These are phyloP conservation scores for Nycticebus coucang DNA, from an alignment of 2,113 vertebrate genomes.

Conservation along the genomic window DNA sequence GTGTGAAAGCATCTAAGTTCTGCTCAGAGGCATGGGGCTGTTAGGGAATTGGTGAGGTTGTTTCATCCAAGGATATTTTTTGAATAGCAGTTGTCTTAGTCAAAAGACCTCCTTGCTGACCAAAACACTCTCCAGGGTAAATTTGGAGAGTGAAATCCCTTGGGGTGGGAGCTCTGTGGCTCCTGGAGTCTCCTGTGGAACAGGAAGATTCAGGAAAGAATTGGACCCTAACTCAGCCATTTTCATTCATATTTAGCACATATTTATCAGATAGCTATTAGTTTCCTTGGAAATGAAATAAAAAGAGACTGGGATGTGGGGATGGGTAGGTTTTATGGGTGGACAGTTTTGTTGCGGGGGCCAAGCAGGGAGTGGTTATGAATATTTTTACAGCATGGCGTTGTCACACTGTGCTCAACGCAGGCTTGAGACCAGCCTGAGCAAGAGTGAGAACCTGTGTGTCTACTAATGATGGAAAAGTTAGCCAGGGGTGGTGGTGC, in stretches of 20 bases:
- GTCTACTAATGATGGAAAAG: no score
- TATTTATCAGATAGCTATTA: not conserved
- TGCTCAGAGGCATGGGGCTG: not conserved
- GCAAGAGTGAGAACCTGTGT: no score
- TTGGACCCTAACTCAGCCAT: not conserved
- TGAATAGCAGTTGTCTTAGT: not conserved
- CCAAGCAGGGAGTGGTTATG: not conserved
- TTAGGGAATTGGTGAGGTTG: not conserved
- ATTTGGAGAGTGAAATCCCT: not conserved
- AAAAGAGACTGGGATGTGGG: not conserved
- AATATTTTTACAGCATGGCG: not conserved
- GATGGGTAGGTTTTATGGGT: not conserved
- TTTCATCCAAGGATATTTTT: not conserved
- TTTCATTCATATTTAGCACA: not conserved
- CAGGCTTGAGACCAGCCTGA: not conserved
- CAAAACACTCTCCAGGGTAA: not conserved
- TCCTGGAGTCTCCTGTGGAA: not conserved
- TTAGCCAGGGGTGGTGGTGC: no score
- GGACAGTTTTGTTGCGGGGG: not conserved
- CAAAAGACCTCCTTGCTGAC: not conserved
- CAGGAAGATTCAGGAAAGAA: not conserved
- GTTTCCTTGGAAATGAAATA: not conserved
- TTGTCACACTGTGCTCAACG: not conserved
- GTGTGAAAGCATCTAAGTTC: not conserved
- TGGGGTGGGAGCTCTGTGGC: not conserved